Evolutionary conservation across 2,888 invertebrate species (phyloP), one percentile per base, ranked within the genome.

Genomic region (Lottia gigantea): DNA sequence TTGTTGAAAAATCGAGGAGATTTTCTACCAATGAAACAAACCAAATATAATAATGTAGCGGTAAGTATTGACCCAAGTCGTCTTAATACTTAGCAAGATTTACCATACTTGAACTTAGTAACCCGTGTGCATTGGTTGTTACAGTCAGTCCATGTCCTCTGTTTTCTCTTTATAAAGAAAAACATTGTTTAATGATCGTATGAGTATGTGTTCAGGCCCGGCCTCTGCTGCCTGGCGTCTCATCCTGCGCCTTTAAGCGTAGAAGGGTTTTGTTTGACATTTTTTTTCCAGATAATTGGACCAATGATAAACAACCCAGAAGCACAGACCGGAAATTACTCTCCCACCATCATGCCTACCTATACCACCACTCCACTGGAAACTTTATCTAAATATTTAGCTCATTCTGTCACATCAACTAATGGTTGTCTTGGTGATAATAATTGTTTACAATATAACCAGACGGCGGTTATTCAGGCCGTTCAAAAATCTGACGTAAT

Each of bases 301-400:
- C 87, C 87, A 14, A 83, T 86, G 83, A 82, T 85, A 11, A 74
- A 85, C 71, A 83, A 85, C 67, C 46, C 80, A 1, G 69, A 67
- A 7, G 78, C 80, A 46, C 64, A 84, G 7, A 85, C 79, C 75
- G 87, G 87, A 2, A 81, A 82, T 70, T 87, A 87, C 69, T 70
- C 79, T 11, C 76, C 86, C 0, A 70, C 74, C 15, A 68, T 77
- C 3, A 79, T 80, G 19, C 64, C 74, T 0, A 70, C 70, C 16
- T 85, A 77, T 67, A 73, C 78, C 0, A 75, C 69, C 16, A 84
- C 85, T 2, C 83, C 85, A 0, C 74, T 75, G 1, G 63, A 78
- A 55, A 83, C 40, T 40, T 40, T 40, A 40, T 40, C 40, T 40
- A 6, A 40, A 40, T 31, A 31, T 31, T 55, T 82, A 80, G 15